Conservation (phyloP, 92 coral and sea anemone species). For the Desmophyllum pertusum region DNA sequence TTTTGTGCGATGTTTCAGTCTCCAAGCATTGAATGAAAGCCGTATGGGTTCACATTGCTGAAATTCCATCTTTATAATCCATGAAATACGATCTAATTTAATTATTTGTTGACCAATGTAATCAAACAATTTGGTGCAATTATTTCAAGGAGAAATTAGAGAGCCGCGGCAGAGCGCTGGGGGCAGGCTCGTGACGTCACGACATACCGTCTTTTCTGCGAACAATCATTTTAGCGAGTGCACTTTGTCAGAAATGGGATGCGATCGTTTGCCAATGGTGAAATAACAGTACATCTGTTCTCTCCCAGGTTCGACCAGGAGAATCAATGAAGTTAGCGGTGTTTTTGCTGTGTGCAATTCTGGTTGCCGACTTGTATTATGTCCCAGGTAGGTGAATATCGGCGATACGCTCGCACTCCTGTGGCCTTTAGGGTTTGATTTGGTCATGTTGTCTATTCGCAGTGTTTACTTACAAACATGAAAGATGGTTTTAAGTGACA, state of each 20-base stretch:
- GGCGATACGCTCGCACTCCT: not conserved
- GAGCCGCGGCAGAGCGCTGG: conserved; percentile 20
- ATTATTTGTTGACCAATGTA: conserved; percentile 74
- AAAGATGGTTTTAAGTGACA: conserved; percentile 39
- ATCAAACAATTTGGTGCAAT: conserved; percentile 67
- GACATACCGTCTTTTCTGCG: conserved; percentile 19
- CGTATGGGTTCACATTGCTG: conserved; percentile 8
- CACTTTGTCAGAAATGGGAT: conserved; percentile 31
- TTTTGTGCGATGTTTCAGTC: not conserved
- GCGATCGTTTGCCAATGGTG: not conserved
- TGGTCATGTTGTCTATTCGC: conserved; percentile 69
- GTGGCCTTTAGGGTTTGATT: conserved; percentile 55
- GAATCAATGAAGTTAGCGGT: conserved; percentile 58
- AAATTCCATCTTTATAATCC: conserved; percentile 44
- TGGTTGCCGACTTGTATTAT: conserved; percentile 25
- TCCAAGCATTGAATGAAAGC: not conserved
- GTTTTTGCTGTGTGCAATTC: conserved; percentile 26
- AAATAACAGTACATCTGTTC: conserved; percentile 53
- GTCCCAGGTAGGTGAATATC: conserved; percentile 42
- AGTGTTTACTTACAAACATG: conserved; percentile 59
- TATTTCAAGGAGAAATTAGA: conserved; percentile 60
- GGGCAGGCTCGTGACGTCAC: conserved; percentile 67
- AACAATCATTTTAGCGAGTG: conserved; percentile 21
- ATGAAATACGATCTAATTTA: conserved; percentile 70
- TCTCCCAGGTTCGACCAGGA: conserved; percentile 42